A percentile compares a stretch with the other conserved stretches of the same genome.
Evolutionary conservation across 2,888 invertebrate genomes (phyloP).

Genomic region (Limenitis camilla): DNA sequence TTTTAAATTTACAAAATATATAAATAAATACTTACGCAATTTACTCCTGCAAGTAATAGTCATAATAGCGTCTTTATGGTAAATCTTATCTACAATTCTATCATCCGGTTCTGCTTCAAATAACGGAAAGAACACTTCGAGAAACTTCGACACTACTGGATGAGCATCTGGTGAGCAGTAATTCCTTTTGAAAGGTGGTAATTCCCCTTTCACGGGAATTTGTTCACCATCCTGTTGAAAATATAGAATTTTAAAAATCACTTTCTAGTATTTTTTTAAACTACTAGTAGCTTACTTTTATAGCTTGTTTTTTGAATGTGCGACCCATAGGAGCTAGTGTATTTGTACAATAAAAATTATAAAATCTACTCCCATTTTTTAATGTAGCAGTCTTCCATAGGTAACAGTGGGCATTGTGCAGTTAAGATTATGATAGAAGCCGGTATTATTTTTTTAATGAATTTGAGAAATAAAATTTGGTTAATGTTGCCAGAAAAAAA

Average conservation of each 20-base stretch:
- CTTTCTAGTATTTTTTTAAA: no score
- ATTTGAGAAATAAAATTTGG: no score
- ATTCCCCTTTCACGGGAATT: constrained; percentile 39
- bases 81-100: constrained; percentile 74
- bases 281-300: no score
- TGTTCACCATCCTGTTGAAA: constrained; percentile 68
- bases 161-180: constrained; percentile 66
- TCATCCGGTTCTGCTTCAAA: constrained; percentile 73
- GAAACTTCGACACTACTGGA: constrained; percentile 75
- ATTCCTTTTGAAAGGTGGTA: constrained; percentile 64
- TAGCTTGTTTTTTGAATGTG: no score
- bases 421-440: no score
- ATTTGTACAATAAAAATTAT: no score
- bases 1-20: background rate
- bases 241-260: background rate
- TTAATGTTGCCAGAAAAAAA: no score
- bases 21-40: constrained; percentile 38
- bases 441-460: no score
- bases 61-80: constrained; percentile 77
- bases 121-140: constrained; percentile 78
- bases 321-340: no score
- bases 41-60: constrained; percentile 68
- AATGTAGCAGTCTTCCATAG: no score
- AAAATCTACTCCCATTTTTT: no score
- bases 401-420: no score